Evolutionary conservation across 2,797 vertebrate species (phyloP).

Genomic region (Oreochromis mossambicus): DNA sequence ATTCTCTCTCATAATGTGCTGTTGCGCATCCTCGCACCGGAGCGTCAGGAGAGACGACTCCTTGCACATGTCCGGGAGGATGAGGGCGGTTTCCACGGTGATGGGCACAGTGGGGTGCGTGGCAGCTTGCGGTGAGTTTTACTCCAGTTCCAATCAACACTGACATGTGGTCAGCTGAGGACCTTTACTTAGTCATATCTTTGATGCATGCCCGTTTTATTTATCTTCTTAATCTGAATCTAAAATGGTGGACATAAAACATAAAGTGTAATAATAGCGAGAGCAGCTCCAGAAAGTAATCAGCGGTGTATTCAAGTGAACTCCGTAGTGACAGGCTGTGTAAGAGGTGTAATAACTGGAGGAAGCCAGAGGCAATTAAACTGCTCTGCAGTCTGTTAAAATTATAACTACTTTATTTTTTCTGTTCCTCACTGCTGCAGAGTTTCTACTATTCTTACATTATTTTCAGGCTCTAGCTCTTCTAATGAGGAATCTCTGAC

Average conservation of each 20-base stretch:
- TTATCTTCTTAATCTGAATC: neutral
- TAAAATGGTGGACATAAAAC: neutral
- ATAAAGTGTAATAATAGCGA: neutral
- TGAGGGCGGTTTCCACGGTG: neutral
- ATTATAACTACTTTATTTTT: neutral
- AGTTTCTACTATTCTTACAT: neutral
- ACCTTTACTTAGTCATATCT: neutral
- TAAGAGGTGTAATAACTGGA: neutral
- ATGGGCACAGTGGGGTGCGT: neutral
- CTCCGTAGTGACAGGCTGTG: neutral
- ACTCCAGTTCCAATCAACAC: neutral
- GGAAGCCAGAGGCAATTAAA: neutral
- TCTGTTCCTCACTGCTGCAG: neutral
- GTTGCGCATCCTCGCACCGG: slow-evolving; percentile 7
- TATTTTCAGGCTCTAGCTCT: neutral
- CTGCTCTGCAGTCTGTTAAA: neutral
- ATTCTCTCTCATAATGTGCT: slow-evolving; percentile 28
- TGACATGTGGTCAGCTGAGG: neutral
- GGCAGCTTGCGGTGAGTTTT: neutral
- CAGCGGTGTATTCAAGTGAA: neutral
- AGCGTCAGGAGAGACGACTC: slow-evolving; percentile 16
- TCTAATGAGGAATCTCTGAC: neutral
- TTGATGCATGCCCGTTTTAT: neutral
- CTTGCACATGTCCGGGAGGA: slow-evolving; percentile 30
- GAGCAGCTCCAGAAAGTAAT: neutral